These are phyloP conservation scores for Pinna nobilis DNA, from an alignment of 1,140 invertebrate species.

Conservation along the genomic window DNA sequence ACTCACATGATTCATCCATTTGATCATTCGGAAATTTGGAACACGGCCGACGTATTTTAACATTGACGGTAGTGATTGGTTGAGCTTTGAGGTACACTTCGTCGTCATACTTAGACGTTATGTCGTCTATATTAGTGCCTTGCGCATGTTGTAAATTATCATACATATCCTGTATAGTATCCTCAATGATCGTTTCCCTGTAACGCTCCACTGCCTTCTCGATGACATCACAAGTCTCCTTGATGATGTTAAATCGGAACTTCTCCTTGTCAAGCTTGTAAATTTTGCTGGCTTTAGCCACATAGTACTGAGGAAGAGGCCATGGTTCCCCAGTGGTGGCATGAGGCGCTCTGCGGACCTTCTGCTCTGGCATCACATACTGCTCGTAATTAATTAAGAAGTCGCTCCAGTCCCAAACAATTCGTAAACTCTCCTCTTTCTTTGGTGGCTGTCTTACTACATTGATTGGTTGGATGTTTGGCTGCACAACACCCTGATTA, in stretches of 20 bases:
- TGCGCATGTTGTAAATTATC: slow-evolving; percentile 66
- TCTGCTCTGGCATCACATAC: slow-evolving; percentile 68
- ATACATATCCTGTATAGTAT: slow-evolving; percentile 64
- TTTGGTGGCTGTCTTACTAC: not conserved
- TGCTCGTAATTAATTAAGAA: slow-evolving; percentile 66
- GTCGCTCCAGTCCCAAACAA: slow-evolving; percentile 70
- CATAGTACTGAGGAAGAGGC: slow-evolving; percentile 72
- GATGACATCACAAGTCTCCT: slow-evolving; percentile 77
- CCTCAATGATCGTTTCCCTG: slow-evolving; percentile 72
- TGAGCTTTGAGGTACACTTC: slow-evolving; percentile 52
- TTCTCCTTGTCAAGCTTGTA: slow-evolving; percentile 52
- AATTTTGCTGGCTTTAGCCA: slow-evolving; percentile 60
- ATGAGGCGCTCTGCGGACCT: slow-evolving; percentile 63
- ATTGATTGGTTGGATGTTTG: not conserved
- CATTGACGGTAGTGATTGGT: slow-evolving; percentile 49
- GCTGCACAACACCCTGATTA: not conserved
- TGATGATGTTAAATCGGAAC: slow-evolving; percentile 66
- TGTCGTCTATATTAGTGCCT: slow-evolving; percentile 60
- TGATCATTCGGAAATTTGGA: slow-evolving; percentile 57
- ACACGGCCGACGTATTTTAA: slow-evolving; percentile 65
- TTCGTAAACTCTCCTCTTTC: slow-evolving; percentile 50
- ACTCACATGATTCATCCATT: slow-evolving; percentile 72
- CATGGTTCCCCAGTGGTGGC: slow-evolving; percentile 69
- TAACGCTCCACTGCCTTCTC: slow-evolving; percentile 78
- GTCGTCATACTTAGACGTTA: slow-evolving; percentile 53